A percentile compares a stretch with the other conserved stretches of the same genome.
phyloP scores from a whole-genome alignment of 2,797 vertebrate species.

The Aphelocoma californica region DNA sequence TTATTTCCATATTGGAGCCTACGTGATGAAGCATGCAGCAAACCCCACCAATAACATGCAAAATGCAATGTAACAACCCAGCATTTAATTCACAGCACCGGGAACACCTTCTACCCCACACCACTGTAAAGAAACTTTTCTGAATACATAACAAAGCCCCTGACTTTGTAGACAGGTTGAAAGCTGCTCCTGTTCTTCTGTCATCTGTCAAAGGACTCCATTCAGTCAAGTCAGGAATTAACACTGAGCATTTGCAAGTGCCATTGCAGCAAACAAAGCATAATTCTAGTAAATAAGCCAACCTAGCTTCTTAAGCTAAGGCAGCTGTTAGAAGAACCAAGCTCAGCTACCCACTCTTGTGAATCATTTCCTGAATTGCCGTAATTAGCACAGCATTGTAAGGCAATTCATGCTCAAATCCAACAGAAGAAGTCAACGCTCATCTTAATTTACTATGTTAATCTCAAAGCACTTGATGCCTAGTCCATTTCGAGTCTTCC shows the following conservation, averaged over 20 bases:
- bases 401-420: not conserved
- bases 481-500: not conserved
- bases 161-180: not conserved
- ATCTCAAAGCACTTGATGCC: not conserved
- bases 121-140: not conserved
- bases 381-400: not conserved
- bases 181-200: not conserved
- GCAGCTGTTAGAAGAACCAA: conserved; percentile 5
- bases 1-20: not conserved
- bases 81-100: not conserved
- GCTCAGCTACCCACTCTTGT: conserved; percentile 12
- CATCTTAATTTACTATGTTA: not conserved
- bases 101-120: not conserved
- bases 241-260: not conserved
- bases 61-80: not conserved
- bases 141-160: not conserved
- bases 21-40: not conserved
- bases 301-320: not conserved
- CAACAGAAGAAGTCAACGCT: not conserved
- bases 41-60: not conserved
- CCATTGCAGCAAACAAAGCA: not conserved
- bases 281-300: conserved; percentile 21
- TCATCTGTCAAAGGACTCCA: not conserved
- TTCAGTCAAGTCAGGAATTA: not conserved
- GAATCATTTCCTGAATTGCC: conserved; percentile 35